Conservation (phyloP, 2,888 invertebrate species). For the Nymphalis polychloros region DNA sequence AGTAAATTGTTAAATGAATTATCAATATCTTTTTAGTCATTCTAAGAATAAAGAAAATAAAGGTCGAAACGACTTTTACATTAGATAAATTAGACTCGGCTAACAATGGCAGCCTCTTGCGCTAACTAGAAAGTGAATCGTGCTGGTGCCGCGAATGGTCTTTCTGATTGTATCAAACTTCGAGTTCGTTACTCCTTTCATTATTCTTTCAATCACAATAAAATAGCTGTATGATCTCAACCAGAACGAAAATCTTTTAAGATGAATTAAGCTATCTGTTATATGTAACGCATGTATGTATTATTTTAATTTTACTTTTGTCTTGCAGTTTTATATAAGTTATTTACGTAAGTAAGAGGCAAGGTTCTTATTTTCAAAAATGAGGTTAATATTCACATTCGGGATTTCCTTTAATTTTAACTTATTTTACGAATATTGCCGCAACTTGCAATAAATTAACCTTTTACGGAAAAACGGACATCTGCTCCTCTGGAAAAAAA, state of each 20-base stretch:
- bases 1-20: not conserved
- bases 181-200: constrained; percentile 67
- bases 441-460: constrained; percentile 76
- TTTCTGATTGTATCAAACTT: constrained; percentile 70
- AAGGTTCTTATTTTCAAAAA: constrained; percentile 46
- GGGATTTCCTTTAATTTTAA: constrained; percentile 67
- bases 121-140: constrained; percentile 74
- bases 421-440: constrained; percentile 66
- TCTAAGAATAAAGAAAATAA: constrained; percentile 10
- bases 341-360: not conserved
- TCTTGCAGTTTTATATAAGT: not conserved
- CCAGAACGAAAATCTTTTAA: constrained; percentile 37
- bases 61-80: constrained; percentile 62
- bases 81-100: constrained; percentile 68
- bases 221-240: constrained; percentile 42
- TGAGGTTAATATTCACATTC: constrained; percentile 64
- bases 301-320: too few species aligned
- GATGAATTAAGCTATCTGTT: not conserved
- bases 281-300: too few species aligned
- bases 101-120: constrained; percentile 65
- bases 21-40: not conserved
- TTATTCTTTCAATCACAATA: constrained; percentile 71
- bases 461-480: constrained; percentile 76
- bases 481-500: constrained; percentile 73
- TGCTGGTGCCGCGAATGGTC: constrained; percentile 64